Percentiles rank a stretch among this genome's conserved stretches.
phyloP scores from a whole-genome alignment of 2,888 invertebrate genomes.

The Bursaphelenchus okinawaensis region DNA sequence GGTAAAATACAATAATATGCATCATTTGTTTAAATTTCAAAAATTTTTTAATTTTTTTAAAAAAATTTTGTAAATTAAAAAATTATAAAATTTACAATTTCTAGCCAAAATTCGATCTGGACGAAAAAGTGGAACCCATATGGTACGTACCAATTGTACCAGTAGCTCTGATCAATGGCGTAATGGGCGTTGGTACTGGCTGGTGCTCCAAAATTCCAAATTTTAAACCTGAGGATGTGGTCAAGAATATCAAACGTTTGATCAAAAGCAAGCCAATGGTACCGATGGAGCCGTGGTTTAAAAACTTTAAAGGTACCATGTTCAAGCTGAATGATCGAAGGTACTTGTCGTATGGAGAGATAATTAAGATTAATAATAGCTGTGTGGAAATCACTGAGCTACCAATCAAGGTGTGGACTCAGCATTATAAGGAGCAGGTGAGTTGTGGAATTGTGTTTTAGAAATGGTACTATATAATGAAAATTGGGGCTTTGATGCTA shows the following conservation, averaged over 20 bases:
- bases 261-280: conserved; percentile 74
- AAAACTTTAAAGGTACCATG: conserved; percentile 47
- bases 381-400: conserved; percentile 90
- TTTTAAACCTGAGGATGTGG: conserved; percentile 84
- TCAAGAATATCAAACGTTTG: conserved; percentile 70
- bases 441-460: conserved; percentile 64
- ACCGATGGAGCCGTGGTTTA: conserved; percentile 50
- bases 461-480: too few relatives aligned
- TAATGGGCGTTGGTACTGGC: conserved; percentile 69
- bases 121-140: conserved; percentile 83
- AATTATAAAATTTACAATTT: conserved; percentile 58
- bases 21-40: too few relatives aligned
- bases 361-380: conserved; percentile 62
- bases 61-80: neutral
- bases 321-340: conserved; percentile 37
- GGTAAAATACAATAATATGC: too few relatives aligned
- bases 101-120: conserved; percentile 83
- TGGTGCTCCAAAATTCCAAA: conserved; percentile 70
- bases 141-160: conserved; percentile 84
- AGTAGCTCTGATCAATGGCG: conserved; percentile 91
- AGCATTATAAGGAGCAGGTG: conserved; percentile 86
- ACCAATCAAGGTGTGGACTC: conserved; percentile 89
- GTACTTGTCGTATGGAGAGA: conserved; percentile 73
- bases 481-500: too few relatives aligned
- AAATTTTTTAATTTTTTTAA: too few relatives aligned